Conservation (phyloP, 2,797 vertebrate genomes). For the Sebastes kiyomatsui region DNA sequence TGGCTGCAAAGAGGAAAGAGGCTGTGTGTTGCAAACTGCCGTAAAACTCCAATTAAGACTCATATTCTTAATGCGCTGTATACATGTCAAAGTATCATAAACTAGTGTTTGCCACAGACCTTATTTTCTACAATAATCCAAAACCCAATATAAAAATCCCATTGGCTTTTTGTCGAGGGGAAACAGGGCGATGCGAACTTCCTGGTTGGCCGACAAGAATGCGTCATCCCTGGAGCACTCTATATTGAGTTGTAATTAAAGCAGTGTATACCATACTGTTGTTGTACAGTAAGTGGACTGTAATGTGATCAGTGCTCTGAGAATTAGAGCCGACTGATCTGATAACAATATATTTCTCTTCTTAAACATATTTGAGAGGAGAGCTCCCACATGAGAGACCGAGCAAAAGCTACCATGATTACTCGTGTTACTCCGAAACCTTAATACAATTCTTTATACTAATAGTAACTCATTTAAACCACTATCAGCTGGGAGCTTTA, state of each 20-base stretch:
- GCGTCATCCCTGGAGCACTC: too few relatives aligned
- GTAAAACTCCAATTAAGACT: too few relatives aligned
- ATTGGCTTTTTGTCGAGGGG: accelerated
- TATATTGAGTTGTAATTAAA: neutral
- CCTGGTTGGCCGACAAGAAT: too few relatives aligned
- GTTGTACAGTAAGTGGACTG: neutral
- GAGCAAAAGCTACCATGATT: neutral
- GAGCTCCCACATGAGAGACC: neutral
- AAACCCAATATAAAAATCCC: too few relatives aligned
- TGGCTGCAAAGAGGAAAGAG: too few relatives aligned
- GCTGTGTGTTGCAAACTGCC: too few relatives aligned
- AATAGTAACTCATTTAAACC: neutral
- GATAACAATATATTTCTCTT: neutral
- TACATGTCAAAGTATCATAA: too few relatives aligned
- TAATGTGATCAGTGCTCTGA: neutral
- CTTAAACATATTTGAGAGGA: neutral
- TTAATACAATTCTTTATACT: neutral
- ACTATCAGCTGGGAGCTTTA: neutral
- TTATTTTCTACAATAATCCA: too few relatives aligned
- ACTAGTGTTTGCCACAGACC: too few relatives aligned
- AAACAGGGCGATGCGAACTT: too few relatives aligned
- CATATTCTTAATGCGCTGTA: too few relatives aligned
- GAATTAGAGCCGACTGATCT: neutral
- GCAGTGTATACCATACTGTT: neutral
- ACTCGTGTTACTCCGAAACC: neutral